phyloP scores from a whole-genome alignment of 2,797 vertebrate species.

The Threskiornis aethiopicus region DNA sequence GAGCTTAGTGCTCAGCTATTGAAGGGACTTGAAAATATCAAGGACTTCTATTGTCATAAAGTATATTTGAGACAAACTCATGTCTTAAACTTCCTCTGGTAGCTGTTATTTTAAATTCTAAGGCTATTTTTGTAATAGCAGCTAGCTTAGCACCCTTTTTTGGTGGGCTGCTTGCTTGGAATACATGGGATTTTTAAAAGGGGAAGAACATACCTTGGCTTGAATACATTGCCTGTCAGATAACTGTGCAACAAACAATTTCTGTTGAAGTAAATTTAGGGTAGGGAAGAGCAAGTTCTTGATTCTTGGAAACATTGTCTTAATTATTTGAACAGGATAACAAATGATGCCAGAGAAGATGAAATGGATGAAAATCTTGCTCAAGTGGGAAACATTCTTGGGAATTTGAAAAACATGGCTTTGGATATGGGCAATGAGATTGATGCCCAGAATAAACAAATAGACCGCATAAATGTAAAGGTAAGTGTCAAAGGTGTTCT shows the following conservation, averaged over 20 bases:
- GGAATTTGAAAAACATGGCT: slow-evolving; percentile 92
- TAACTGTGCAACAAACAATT: neutral
- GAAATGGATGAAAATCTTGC: slow-evolving; percentile 97
- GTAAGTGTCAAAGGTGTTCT: slow-evolving; percentile 65
- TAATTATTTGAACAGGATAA: slow-evolving; percentile 80
- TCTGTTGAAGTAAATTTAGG: neutral
- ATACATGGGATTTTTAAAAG: neutral
- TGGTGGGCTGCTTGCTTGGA: neutral
- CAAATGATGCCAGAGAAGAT: slow-evolving; percentile 93
- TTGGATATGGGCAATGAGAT: slow-evolving; percentile 94
- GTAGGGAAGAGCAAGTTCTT: neutral
- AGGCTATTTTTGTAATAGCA: neutral
- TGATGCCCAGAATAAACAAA: slow-evolving; percentile 90
- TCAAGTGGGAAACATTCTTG: slow-evolving; percentile 89
- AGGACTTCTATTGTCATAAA: neutral
- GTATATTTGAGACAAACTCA: neutral
- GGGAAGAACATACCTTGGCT: neutral
- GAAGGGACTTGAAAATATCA: neutral
- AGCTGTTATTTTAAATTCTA: neutral
- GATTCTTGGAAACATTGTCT: neutral
- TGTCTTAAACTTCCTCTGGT: neutral
- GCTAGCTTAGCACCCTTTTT: neutral
- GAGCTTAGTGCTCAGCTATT: neutral
- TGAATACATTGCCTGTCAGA: neutral
- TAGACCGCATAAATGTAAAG: slow-evolving; percentile 88